Evolutionary conservation across 23 tunicate species (phyloP).

Genomic region (Trididemnum miniatum): DNA sequence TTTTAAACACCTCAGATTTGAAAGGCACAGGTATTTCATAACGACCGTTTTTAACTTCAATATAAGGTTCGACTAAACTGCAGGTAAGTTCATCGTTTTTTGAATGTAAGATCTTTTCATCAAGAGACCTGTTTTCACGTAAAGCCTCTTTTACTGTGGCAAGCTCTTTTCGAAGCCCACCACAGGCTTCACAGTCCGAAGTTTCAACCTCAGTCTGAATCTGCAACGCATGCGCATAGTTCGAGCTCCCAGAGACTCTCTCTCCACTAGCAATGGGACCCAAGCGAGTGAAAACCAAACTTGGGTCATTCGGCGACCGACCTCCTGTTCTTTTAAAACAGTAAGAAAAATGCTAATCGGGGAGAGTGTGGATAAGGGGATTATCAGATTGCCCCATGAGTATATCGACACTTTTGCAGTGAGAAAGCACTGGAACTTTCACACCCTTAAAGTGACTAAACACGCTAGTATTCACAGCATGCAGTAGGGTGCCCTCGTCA

Average conservation of each 20-base stretch:
- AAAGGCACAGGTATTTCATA: constrained; percentile 25
- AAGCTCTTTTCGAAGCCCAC: neutral
- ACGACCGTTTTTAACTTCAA: neutral
- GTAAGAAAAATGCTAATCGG: neutral
- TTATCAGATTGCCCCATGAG: neutral
- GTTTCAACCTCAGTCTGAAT: too few relatives aligned
- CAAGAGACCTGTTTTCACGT: neutral
- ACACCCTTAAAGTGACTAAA: constrained; percentile 3
- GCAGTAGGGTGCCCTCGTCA: neutral
- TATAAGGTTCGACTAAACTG: neutral
- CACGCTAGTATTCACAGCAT: too few relatives aligned
- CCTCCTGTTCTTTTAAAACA: neutral
- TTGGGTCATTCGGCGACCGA: neutral
- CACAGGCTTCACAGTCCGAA: neutral
- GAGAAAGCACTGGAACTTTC: neutral
- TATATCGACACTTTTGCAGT: neutral
- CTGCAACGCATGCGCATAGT: neutral
- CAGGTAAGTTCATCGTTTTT: neutral
- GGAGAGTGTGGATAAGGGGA: too few relatives aligned
- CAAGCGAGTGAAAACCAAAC: neutral
- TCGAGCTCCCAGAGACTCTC: neutral
- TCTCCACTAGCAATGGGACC: constrained; percentile 3
- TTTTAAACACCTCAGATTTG: neutral
- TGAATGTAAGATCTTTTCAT: neutral
- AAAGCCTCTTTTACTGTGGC: neutral